Conservation (phyloP, 2,797 vertebrate species). For the Gephyroberyx darwinii region DNA sequence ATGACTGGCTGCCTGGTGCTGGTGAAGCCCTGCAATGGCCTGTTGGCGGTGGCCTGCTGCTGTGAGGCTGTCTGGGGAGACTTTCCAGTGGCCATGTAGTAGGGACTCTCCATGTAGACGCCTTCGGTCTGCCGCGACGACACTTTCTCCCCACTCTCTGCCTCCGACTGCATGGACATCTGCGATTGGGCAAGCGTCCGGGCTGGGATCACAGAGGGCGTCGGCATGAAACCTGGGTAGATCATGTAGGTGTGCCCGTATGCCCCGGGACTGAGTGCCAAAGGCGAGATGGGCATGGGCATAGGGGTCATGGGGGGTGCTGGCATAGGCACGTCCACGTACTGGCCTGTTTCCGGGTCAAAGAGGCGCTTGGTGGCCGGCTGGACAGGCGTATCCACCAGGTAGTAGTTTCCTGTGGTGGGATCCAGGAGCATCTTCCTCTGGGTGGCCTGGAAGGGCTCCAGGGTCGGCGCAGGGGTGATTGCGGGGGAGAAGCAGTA, state of each 20-base stretch:
- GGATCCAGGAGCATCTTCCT: conserved; percentile 96
- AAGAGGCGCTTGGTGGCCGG: conserved; percentile 89
- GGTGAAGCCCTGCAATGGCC: conserved; percentile 59
- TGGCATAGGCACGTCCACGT: conserved; percentile 91
- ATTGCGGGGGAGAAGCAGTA: conserved; percentile 86
- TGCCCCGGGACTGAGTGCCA: conserved; percentile 86
- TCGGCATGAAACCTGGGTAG: conserved; percentile 86
- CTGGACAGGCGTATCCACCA: conserved; percentile 92
- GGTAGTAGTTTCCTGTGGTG: conserved; percentile 92
- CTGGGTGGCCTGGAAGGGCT: conserved; percentile 87
- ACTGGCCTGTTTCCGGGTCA: conserved; percentile 96
- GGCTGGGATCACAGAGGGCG: conserved; percentile 80
- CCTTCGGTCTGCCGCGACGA: conserved; percentile 71
- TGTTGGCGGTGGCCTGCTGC: conserved; percentile 42
- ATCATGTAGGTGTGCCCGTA: conserved; percentile 93
- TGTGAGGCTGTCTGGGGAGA: conserved; percentile 57
- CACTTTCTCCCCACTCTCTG: conserved; percentile 60
- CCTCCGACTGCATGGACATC: conserved; percentile 71
- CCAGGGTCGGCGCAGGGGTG: conserved; percentile 72
- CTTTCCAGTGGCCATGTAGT: conserved; percentile 88
- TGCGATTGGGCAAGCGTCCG: conserved; percentile 72
- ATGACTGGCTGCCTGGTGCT: conserved; percentile 87
- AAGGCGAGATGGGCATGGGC: conserved; percentile 77
- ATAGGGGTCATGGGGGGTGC: conserved; percentile 77
- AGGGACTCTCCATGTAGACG: conserved; percentile 86